These are phyloP conservation scores for Tenthredo mesomela DNA, from an alignment of 2,888 invertebrate genomes.

Conservation along the genomic window DNA sequence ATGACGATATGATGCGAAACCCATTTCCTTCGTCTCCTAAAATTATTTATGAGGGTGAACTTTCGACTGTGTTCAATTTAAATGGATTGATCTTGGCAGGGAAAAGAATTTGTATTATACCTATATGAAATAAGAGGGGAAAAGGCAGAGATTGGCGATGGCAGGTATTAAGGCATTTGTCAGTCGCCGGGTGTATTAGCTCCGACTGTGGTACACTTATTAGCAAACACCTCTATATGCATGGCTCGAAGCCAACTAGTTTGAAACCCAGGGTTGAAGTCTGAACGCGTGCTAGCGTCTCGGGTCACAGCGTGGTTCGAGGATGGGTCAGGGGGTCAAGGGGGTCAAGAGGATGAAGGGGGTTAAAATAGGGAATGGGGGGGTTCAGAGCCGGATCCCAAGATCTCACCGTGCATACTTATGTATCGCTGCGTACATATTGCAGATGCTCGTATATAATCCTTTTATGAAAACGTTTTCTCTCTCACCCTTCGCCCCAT, in stretches of 20 bases:
- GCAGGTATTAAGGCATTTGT: slow-evolving; percentile 76
- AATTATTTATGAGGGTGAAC: not conserved
- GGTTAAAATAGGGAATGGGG: slow-evolving; percentile 29
- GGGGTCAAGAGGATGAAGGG: slow-evolving; percentile 22
- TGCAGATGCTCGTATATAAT: slow-evolving; percentile 14
- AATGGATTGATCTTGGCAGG: not conserved
- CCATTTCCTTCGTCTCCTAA: not conserved
- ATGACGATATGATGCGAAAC: not conserved
- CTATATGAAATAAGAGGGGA: slow-evolving; percentile 40
- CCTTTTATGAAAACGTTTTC: slow-evolving; percentile 32
- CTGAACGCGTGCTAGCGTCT: slow-evolving; percentile 55
- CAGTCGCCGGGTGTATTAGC: slow-evolving; percentile 71
- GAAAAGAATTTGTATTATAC: not conserved
- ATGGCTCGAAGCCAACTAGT: slow-evolving; percentile 75
- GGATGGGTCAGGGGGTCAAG: slow-evolving; percentile 49
- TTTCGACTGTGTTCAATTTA: not conserved
- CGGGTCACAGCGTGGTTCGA: slow-evolving; percentile 50
- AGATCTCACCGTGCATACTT: slow-evolving; percentile 45
- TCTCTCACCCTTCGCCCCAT: not conserved
- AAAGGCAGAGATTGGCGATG: slow-evolving; percentile 67
- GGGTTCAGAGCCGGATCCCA: slow-evolving; percentile 18
- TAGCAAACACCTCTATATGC: slow-evolving; percentile 71
- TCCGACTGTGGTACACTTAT: slow-evolving; percentile 64
- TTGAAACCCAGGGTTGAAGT: slow-evolving; percentile 65
- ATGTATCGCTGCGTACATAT: slow-evolving; percentile 41